These are phyloP conservation scores for Tipula unca DNA, from an alignment of 2,888 invertebrate species.

Conservation along the genomic window DNA sequence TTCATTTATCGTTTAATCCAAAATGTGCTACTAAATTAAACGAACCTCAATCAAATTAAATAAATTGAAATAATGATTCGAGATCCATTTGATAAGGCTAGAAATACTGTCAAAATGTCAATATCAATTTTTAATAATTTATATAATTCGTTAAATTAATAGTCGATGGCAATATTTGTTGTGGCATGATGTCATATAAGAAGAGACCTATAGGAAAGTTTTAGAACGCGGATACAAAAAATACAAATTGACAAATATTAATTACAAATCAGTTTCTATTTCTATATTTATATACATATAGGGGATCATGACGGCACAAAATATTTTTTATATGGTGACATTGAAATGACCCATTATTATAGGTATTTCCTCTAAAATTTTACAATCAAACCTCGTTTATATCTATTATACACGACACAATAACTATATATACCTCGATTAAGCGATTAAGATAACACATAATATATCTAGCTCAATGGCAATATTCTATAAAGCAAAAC, in stretches of 20 bases:
- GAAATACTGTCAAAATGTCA: no score
- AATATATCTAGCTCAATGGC: no score
- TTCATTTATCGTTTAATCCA: no score
- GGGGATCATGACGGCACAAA: not conserved
- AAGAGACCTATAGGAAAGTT: not conserved
- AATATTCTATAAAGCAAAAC: not conserved
- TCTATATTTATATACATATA: not conserved
- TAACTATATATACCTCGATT: no score
- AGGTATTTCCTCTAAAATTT: not conserved
- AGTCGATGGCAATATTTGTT: not conserved
- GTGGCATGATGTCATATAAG: not conserved
- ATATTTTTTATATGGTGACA: not conserved
- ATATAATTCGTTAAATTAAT: not conserved
- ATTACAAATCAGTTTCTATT: not conserved
- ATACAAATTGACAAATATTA: not conserved
- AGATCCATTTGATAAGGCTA: no score
- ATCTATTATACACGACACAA: no score
- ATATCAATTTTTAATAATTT: not conserved
- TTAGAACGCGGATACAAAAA: not conserved
- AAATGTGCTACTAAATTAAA: no score
- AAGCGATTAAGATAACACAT: no score
- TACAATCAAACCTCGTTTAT: not conserved
- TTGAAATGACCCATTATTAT: not conserved
- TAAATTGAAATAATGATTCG: no score
- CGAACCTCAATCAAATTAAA: no score